Conservation (phyloP, 1,140 invertebrate genomes). For the Leptinotarsa defecta region DNA sequence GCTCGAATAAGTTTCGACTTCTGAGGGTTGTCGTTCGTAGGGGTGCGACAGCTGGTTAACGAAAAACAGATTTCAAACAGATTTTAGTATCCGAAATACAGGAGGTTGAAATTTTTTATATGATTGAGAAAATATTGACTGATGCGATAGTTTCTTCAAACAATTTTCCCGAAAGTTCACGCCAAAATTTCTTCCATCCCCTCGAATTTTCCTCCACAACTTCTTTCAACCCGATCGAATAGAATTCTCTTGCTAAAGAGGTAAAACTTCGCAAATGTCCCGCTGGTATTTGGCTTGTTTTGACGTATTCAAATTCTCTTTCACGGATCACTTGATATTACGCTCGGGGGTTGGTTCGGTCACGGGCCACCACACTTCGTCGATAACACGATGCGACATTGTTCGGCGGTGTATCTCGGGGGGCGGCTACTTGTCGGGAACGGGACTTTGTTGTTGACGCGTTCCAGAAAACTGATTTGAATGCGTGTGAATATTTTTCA, state of each 20-base stretch:
- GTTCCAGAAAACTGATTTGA: too few relatives aligned
- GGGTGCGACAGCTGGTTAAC: too few relatives aligned
- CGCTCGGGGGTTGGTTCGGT: neutral
- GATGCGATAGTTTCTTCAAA: too few relatives aligned
- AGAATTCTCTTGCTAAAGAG: neutral
- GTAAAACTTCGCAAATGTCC: constrained; percentile 28
- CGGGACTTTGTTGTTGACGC: neutral
- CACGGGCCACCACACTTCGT: neutral
- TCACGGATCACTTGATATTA: constrained; percentile 33
- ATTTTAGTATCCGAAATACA: too few relatives aligned
- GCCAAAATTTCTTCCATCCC: neutral
- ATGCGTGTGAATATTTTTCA: too few relatives aligned
- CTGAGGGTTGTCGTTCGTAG: too few relatives aligned
- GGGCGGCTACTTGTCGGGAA: neutral
- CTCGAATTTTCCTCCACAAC: neutral
- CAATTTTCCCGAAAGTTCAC: neutral
- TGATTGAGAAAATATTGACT: too few relatives aligned
- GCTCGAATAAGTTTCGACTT: too few relatives aligned
- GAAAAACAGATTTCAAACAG: too few relatives aligned
- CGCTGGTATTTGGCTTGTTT: constrained; percentile 34
- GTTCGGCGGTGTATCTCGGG: neutral
- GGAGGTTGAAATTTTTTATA: too few relatives aligned
- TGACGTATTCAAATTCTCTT: constrained; percentile 35
- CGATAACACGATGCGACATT: neutral
- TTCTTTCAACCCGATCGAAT: neutral